A percentile compares a stretch with the other conserved stretches of the same genome.
These are phyloP conservation scores for Phorcus lineatus DNA, from an alignment of 2,888 invertebrate species.

Conservation along the genomic window DNA sequence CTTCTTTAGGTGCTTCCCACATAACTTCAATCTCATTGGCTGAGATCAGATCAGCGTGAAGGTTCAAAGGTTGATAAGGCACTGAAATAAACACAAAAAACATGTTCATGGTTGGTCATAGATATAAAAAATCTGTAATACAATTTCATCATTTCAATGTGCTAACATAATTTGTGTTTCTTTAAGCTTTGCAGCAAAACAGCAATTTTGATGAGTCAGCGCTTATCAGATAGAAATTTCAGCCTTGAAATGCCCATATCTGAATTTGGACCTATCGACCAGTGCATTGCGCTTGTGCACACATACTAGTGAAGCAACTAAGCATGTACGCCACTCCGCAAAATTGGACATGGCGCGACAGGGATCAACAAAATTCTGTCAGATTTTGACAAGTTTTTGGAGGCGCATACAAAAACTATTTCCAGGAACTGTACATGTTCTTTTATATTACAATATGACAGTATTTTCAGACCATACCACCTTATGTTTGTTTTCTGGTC, in stretches of 20 bases:
- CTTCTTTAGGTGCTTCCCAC: conserved; percentile 89
- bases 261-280: neutral
- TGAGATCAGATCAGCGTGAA: conserved; percentile 80
- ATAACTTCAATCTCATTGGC: conserved; percentile 93
- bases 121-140: neutral
- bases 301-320: neutral
- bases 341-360: neutral
- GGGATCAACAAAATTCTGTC: neutral
- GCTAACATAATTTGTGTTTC: neutral
- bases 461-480: neutral
- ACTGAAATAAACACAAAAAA: conserved; percentile 80
- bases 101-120: neutral
- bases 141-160: neutral
- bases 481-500: too few relatives aligned
- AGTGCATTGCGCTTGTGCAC: conserved; percentile 12
- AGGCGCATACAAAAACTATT: too few relatives aligned
- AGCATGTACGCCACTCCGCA: conserved; percentile 8
- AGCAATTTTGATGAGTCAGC: neutral
- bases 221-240: neutral
- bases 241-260: neutral
- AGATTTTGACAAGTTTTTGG: too few relatives aligned
- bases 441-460: too few relatives aligned
- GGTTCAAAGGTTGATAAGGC: conserved; percentile 94
- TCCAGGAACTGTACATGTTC: too few relatives aligned
- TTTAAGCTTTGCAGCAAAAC: neutral